phyloP scores from a whole-genome alignment of 2,888 invertebrate species.

The Synanthedon myopaeformis region DNA sequence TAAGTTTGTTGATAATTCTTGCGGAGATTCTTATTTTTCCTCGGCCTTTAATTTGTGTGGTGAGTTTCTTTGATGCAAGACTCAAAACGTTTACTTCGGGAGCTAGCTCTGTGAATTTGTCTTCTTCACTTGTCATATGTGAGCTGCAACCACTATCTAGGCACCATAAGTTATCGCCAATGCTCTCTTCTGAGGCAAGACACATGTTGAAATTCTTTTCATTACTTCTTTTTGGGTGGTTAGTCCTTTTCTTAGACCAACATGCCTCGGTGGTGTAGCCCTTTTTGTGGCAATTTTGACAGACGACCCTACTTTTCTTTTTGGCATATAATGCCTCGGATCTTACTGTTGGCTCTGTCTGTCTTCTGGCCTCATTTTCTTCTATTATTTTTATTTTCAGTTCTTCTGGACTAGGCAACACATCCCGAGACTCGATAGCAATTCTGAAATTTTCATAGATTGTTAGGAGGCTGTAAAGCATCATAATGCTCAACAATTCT shows the following conservation, averaged over 20 bases:
- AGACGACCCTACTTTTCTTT: not conserved
- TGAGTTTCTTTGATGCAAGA: too few relatives aligned
- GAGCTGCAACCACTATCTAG: too few relatives aligned
- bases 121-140: too few relatives aligned
- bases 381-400: too few relatives aligned
- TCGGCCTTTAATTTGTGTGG: too few relatives aligned
- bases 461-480: slow-evolving; percentile 24
- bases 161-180: too few relatives aligned
- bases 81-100: too few relatives aligned
- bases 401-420: slow-evolving; percentile 16
- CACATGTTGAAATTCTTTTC: not conserved
- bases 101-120: too few relatives aligned
- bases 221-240: not conserved
- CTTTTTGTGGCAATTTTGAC: slow-evolving; percentile 3
- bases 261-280: slow-evolving; percentile 1
- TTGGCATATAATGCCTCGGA: too few relatives aligned
- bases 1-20: not conserved
- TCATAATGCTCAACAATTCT: slow-evolving; percentile 23
- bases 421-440: slow-evolving; percentile 28
- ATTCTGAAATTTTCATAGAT: slow-evolving; percentile 26
- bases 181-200: not conserved
- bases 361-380: too few relatives aligned
- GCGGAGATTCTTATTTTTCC: not conserved
- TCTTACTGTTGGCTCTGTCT: too few relatives aligned
- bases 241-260: slow-evolving; percentile 1